Base-by-base conservation (phyloP, 2,888 invertebrate species). In the Strigamia maritima region DNA sequence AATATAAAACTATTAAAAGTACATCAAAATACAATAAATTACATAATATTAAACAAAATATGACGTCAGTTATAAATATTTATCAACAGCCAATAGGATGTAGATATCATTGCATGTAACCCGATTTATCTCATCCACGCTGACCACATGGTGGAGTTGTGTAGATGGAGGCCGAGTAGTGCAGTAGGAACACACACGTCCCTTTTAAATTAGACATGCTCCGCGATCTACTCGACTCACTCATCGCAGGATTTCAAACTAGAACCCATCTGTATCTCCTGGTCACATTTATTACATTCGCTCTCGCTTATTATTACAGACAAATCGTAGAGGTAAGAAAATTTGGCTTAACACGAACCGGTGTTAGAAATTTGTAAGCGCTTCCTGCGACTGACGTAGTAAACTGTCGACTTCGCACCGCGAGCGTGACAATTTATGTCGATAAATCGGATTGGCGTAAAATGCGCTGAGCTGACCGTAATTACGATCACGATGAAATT, bases 161-260 rank as follows among this genome's bases (percentile, higher is more conserved):
- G 49, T n/a, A 49, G n/a, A n/a, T 49, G n/a, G 49, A 49, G n/a
- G 49, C 49, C n/a, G 49, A 49, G 49, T 49, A 49, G 49, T n/a
- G 49, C 49, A 49, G 49, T n/a, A 49, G n/a, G n/a, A 14, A n/a
- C 16, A 49, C 49, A n/a, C 3, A 49, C 49, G 49, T 40, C 3
- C 49, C n/a, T 10, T 49, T 49, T 49, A 49, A n/a, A n/a, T 49
- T 49, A 49, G 49, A n/a, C 49, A 49, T 49, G 49, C 14, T 49
- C 2, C 49, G 49, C 14, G 49, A 49, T 49, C 49, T 49, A n/a
- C n/a, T 49, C 49, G 49, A 49, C 3, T n/a, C 49, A 49, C n/a
- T 49, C 49, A 49, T 49, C 49, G 14, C 49, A 49, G 49, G 49
- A 49, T 49, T 49, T 49, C 49, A 49, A n/a, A n/a, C 2, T 10